Evolutionary conservation across 2,888 invertebrate genomes (phyloP).

Genomic region (Hypercompe scribonia): DNA sequence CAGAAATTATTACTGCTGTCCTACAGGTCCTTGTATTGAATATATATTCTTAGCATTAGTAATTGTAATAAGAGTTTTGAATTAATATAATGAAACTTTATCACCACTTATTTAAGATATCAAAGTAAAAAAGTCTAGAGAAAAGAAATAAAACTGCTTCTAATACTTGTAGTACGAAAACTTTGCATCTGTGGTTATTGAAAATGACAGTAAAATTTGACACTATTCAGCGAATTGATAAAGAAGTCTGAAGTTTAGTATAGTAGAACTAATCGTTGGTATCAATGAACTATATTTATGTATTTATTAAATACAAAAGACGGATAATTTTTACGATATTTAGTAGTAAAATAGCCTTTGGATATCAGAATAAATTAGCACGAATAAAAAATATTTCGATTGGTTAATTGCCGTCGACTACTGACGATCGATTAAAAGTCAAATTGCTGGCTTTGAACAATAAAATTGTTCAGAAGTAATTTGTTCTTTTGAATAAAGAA

Average conservation of each 20-base stretch:
- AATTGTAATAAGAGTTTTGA: background rate
- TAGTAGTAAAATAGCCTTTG: background rate
- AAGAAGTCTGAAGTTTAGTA: no score
- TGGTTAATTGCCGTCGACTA: conserved; percentile 12
- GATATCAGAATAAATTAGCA: background rate
- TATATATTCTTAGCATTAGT: background rate
- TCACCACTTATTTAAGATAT: background rate
- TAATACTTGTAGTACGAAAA: no score
- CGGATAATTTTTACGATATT: background rate
- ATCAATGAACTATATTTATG: no score
- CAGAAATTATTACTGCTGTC: background rate
- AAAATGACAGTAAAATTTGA: no score
- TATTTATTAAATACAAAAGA: no score
- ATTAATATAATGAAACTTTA: background rate
- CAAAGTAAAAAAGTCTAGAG: no score
- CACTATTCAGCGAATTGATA: no score
- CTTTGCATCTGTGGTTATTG: no score
- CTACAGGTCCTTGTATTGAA: background rate
- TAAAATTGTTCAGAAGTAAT: background rate
- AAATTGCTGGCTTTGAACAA: conserved; percentile 1
- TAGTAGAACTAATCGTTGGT: no score
- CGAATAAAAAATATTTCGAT: conserved; percentile 7
- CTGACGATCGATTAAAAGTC: conserved; percentile 14
- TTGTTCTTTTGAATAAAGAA: conserved; percentile 4
- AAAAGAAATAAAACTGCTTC: no score